Percentiles rank a stretch among this genome's conserved stretches.
Conservation (phyloP, 2,888 invertebrate genomes). For the Pachliopta kotzebuea region DNA sequence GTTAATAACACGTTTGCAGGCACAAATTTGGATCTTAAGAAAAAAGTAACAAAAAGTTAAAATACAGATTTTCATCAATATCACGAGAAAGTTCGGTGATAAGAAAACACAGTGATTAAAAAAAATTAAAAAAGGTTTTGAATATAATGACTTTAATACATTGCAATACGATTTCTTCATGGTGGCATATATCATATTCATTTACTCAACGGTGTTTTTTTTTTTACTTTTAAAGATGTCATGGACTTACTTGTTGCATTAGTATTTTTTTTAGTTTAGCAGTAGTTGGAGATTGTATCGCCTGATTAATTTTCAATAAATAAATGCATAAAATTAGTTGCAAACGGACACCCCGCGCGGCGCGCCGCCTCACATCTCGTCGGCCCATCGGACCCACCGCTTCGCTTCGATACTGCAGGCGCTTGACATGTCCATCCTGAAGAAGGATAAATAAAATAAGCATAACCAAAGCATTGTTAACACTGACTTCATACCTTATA, state of each 20-base stretch:
- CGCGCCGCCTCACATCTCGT: constrained; percentile 43
- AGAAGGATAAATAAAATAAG: constrained; percentile 33
- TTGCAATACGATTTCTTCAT: too few relatives aligned
- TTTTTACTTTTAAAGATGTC: neutral
- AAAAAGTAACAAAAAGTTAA: constrained; percentile 19
- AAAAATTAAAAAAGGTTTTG: neutral
- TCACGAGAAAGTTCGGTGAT: neutral
- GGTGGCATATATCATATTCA: too few relatives aligned
- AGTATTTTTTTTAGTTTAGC: neutral
- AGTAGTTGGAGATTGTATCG: constrained; percentile 38
- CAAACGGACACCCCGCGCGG: constrained; percentile 52
- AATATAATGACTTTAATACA: too few relatives aligned
- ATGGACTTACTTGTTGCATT: neutral
- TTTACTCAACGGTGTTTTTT: neutral
- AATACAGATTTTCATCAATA: neutral
- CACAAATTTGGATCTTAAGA: constrained; percentile 36
- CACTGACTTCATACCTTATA: constrained; percentile 30
- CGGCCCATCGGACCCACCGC: constrained; percentile 54
- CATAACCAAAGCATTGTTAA: constrained; percentile 9
- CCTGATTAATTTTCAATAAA: constrained; percentile 71
- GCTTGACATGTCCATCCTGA: constrained; percentile 43
- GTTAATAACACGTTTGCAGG: constrained; percentile 40
- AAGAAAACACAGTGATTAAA: neutral
- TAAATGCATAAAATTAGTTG: constrained; percentile 56
- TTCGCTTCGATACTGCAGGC: constrained; percentile 46